phyloP scores from a whole-genome alignment of 2,888 invertebrate species.

The Hydriomena furcata region DNA sequence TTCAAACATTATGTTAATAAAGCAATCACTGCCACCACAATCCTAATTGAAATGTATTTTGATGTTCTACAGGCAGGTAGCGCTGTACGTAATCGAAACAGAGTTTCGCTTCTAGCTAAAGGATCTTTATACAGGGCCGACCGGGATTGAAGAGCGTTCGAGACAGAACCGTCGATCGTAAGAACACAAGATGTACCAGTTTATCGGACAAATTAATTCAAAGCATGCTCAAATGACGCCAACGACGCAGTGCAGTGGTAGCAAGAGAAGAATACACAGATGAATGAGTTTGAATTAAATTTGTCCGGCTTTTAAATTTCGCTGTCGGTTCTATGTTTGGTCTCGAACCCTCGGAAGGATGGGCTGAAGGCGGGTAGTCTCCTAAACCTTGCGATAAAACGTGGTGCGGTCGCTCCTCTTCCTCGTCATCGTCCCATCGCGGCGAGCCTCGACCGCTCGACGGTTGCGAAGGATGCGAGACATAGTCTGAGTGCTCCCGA shows the following conservation, averaged over 20 bases:
- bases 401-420: constrained; percentile 69
- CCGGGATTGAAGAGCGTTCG: constrained; percentile 54
- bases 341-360: constrained; percentile 36
- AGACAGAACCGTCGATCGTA: constrained; percentile 41
- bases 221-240: neutral
- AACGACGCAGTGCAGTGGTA: neutral
- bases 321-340: constrained; percentile 2
- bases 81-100: constrained; percentile 58
- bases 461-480: constrained; percentile 67
- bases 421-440: constrained; percentile 75
- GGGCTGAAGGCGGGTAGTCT: constrained; percentile 26
- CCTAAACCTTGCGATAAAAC: constrained; percentile 77
- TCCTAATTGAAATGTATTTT: constrained; percentile 25
- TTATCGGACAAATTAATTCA: constrained; percentile 3
- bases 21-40: constrained; percentile 76
- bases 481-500: constrained; percentile 67
- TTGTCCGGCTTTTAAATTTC: neutral
- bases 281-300: neutral
- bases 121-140: constrained; percentile 45
- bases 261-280: neutral
- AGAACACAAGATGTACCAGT: neutral
- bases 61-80: constrained; percentile 53
- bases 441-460: constrained; percentile 78
- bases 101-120: constrained; percentile 45
- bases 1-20: constrained; percentile 18